Evolutionary conservation across 1,140 invertebrate species (phyloP), one percentile per base, ranked within the genome.

Genomic region (Drosophila cardini): DNA sequence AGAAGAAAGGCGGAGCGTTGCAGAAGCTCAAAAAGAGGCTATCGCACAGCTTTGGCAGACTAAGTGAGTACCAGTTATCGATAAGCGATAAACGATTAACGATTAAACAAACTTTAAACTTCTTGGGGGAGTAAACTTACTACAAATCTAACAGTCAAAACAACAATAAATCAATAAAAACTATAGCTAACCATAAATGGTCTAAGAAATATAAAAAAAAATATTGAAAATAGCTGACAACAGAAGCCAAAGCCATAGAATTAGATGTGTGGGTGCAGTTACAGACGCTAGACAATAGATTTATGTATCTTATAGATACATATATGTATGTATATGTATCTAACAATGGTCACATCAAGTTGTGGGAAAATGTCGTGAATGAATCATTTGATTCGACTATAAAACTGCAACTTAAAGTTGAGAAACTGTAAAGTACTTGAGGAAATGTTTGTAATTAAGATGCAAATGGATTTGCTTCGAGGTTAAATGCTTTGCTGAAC

Each of bases 11-110:
- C 78, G 97, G 96, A 85, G 96, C 96, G 73, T 94, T 98, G 93
- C 97, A 98, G 92, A 97, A 97, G 93, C 94, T 98, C 85, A 97
- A 96, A 93, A 97, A 97, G 94, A 95, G 97, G 91, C 95, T 98
- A 85, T 97, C 96, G 87, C 96, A 97, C 92, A 97, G 96, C 93
- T 97, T 98, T 93, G 96, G 97, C 92, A 95, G 97, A 95, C 94
- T 98, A 94, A 96, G 97, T 98, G 94, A 97, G 96, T 96, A 93
- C 3, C 34, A 48, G 36, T 26, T 52, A 64, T 50, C 45, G 64
- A 58, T 68, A 60, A 36, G 8, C 57, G 0, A 56, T 56, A 62
- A 36, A 52, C 32, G 15, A 16, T 34, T 13, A 15, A 52, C 11
- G 15, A 32, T n/a, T 32, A 30, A 32, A 34, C 15, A 52, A 50